Conservation (phyloP, 2,113 vertebrate genomes). For the Bufo bufo region DNA sequence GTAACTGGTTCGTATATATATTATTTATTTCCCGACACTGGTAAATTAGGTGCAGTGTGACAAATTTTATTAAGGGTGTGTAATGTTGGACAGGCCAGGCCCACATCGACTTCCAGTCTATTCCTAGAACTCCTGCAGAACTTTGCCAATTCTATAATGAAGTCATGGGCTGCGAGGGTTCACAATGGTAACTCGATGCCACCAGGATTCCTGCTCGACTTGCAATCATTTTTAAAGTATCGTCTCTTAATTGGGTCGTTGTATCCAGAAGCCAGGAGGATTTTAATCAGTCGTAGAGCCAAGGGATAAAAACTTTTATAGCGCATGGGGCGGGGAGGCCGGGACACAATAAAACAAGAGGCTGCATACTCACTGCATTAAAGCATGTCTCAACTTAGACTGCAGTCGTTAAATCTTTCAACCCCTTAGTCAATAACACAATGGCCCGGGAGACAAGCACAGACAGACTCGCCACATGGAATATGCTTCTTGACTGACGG, state of each 20-base stretch:
- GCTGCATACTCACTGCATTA: slow-evolving; percentile 43
- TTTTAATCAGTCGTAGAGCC: not conserved
- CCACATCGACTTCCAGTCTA: slow-evolving; percentile 1
- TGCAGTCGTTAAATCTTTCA: slow-evolving; percentile 50
- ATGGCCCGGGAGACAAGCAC: slow-evolving; percentile 40
- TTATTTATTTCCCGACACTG: slow-evolving; percentile 32
- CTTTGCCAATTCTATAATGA: slow-evolving; percentile 25
- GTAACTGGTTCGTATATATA: not conserved
- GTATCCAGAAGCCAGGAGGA: slow-evolving; percentile 10
- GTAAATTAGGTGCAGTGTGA: slow-evolving; percentile 43
- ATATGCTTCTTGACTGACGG: slow-evolving; percentile 22
- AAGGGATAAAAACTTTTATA: slow-evolving; percentile 15
- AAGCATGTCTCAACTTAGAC: slow-evolving; percentile 51
- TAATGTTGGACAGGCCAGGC: slow-evolving; percentile 9
- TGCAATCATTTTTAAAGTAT: not conserved
- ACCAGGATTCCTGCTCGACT: not conserved
- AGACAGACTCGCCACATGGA: slow-evolving; percentile 33
- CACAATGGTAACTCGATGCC: slow-evolving; percentile 28
- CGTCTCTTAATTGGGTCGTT: not conserved
- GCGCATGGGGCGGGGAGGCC: slow-evolving; percentile 20
- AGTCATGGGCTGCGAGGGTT: slow-evolving; percentile 12
- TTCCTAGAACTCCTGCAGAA: slow-evolving; percentile 33
- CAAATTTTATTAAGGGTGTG: slow-evolving; percentile 53
- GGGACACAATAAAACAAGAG: slow-evolving; percentile 35
- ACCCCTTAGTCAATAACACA: slow-evolving; percentile 45